Conservation (phyloP, 2,113 vertebrate species). For the Delphinapterus leucas region DNA sequence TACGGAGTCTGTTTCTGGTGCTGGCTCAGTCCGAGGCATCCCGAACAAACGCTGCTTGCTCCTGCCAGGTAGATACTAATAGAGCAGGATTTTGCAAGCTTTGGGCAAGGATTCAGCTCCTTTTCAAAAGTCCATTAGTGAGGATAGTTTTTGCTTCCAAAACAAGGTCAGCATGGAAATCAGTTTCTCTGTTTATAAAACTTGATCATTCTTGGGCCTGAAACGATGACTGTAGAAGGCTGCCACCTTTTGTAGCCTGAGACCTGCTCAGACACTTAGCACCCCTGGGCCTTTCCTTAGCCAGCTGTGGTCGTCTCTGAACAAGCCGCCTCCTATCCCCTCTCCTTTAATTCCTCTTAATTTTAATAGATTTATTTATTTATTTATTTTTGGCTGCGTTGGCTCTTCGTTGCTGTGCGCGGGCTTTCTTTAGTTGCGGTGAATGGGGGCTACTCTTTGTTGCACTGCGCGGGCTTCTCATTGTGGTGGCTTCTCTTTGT, state of each 20-base stretch:
- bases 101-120: background rate
- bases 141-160: background rate
- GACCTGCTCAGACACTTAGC: background rate
- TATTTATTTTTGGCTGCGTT: too few relatives aligned
- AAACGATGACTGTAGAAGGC: background rate
- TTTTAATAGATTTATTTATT: background rate
- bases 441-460: too few relatives aligned
- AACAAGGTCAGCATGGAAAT: background rate
- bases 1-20: background rate
- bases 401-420: too few relatives aligned
- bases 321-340: background rate
- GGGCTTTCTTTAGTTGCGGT: too few relatives aligned
- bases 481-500: too few relatives aligned
- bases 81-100: background rate
- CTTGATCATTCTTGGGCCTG: background rate
- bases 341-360: background rate
- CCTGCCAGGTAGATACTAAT: background rate
- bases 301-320: background rate
- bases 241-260: background rate
- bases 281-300: background rate
- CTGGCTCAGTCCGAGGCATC: background rate
- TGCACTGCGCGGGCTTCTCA: too few relatives aligned
- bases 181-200: background rate
- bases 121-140: constrained; percentile 11
- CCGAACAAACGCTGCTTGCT: background rate